Conservation (phyloP, 1,140 invertebrate genomes). For the Saccostrea echinata region DNA sequence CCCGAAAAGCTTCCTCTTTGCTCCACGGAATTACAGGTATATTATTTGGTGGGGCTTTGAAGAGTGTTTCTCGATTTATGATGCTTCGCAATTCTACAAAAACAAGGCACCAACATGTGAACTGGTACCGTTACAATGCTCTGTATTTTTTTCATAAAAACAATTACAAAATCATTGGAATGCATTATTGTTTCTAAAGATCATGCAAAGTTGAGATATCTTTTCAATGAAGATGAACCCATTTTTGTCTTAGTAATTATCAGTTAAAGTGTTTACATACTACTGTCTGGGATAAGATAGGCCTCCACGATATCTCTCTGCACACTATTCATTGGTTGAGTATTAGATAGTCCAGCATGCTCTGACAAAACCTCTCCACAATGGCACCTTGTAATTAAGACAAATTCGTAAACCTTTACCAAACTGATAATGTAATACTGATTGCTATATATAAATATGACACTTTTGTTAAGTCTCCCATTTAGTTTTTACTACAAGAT, state of each 20-base stretch:
- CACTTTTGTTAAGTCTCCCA: too few species aligned
- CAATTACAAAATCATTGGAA: too few species aligned
- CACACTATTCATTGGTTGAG: constrained; percentile 17
- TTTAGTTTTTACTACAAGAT: too few species aligned
- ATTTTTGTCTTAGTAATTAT: too few species aligned
- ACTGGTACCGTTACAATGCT: too few species aligned
- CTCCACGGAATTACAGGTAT: constrained; percentile 48
- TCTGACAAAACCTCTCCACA: constrained; percentile 41
- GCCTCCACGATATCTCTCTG: constrained; percentile 31
- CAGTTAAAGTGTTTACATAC: not conserved
- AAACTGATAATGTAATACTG: too few species aligned
- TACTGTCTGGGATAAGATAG: constrained; percentile 28
- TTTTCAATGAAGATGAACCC: too few species aligned
- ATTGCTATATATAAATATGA: too few species aligned
- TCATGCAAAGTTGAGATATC: too few species aligned
- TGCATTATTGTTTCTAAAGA: too few species aligned
- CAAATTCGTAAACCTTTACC: too few species aligned
- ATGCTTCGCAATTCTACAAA: constrained; percentile 30
- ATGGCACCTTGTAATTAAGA: constrained; percentile 6
- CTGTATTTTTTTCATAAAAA: not conserved
- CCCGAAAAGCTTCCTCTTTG: constrained; percentile 10
- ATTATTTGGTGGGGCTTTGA: constrained; percentile 14
- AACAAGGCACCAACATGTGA: not conserved
- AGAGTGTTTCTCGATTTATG: constrained; percentile 3
- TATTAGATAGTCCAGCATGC: constrained; percentile 4